Evolutionary conservation across 1,140 invertebrate species (phyloP), one percentile per base, ranked within the genome.

Genomic region (Micrasema longulum): DNA sequence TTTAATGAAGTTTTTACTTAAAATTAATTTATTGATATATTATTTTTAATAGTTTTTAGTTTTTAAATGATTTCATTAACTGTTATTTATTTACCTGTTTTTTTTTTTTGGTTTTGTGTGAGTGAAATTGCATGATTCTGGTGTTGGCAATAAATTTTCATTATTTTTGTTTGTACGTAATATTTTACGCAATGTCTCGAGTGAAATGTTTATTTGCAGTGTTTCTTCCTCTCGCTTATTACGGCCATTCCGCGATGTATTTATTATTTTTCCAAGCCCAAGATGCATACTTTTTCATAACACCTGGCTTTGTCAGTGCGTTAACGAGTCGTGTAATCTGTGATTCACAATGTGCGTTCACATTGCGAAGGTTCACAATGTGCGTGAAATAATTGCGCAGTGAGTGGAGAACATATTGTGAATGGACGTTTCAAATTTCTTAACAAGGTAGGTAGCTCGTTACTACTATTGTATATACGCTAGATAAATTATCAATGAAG

Each of bases 141-240:
- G 3, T 14, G 41, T 20, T 16, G 18, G 18, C 14, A n/a, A 20
- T 48, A 14, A 48, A 48, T 48, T n/a, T n/a, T n/a, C n/a, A n/a
- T 48, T 12, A 1, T n/a, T n/a, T 48, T 14, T 20, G 52, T 55
- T 22, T n/a, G 52, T 55, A 55, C 12, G 22, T 48, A n/a, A 14
- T 26, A 55, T 55, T 43, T 45, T 48, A 36, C 22, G 22, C 26
- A 52, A 70, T 62, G 57, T 70, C 45, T 71, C n/a, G 63, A 71
- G 65, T 4, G 43, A 80, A 81, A 82, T 81, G 81, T 82, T 83
- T 81, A 77, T 81, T 82, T 81, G 79, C 80, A 83, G 80, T 82
- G 81, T 82, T 78, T 82, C 81, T 79, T 79, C 77, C 63, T 66
- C 78, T 76, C 73, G 74, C 74, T 73, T 76, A 72, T 63, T 67